Percentiles rank a stretch among this genome's conserved stretches.
Conservation (phyloP, 2,113 vertebrate species). For the Gymnarchus niloticus region DNA sequence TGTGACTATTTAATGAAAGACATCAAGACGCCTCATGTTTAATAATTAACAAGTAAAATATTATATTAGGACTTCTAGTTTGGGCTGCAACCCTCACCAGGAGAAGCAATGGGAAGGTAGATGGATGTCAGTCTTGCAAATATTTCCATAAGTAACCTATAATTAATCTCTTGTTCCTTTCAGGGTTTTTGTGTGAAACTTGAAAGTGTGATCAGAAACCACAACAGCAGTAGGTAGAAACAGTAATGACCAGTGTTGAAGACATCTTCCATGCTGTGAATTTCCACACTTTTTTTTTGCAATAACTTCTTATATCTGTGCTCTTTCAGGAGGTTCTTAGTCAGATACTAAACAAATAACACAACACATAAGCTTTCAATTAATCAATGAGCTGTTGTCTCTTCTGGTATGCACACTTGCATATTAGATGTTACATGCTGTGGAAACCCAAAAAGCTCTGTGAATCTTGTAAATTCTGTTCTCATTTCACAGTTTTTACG, state of each 20-base stretch:
- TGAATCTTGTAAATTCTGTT: not conserved
- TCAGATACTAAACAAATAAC: not conserved
- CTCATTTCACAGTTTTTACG: not conserved
- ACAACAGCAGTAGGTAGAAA: not conserved
- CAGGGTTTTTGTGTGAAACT: constrained; percentile 66
- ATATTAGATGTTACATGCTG: not conserved
- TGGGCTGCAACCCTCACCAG: too few species aligned
- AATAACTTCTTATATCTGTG: not conserved
- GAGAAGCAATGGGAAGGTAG: too few species aligned
- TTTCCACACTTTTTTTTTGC: not conserved
- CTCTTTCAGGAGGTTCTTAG: not conserved
- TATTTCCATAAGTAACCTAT: constrained; percentile 69
- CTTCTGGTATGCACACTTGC: not conserved
- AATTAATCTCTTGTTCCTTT: constrained; percentile 57
- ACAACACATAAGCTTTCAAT: not conserved
- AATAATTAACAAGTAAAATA: constrained; percentile 99
- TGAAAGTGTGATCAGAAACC: constrained; percentile 55
- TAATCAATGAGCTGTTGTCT: not conserved
- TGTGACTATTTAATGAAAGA: constrained; percentile 99
- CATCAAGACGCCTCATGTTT: constrained; percentile 99
- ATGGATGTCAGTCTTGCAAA: too few species aligned
- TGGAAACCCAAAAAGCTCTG: not conserved
- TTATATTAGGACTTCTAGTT: constrained; percentile 99
- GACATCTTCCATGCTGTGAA: not conserved
- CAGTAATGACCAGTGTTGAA: constrained; percentile 4